Conservation (phyloP, 2,797 vertebrate genomes). For the Benthosema pterotum region DNA sequence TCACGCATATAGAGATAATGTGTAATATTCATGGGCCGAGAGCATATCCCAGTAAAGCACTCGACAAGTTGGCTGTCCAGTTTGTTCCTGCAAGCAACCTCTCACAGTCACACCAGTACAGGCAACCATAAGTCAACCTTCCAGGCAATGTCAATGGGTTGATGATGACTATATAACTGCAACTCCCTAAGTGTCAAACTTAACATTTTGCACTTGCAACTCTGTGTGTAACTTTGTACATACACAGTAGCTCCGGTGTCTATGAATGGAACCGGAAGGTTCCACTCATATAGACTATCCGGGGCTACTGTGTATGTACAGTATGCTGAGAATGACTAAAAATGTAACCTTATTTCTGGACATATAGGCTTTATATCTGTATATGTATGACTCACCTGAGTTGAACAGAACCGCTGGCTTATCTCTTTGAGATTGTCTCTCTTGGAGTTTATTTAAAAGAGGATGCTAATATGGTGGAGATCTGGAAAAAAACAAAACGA, state of each 20-base stretch:
- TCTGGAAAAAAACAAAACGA: conserved; percentile 37
- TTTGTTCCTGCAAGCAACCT: conserved; percentile 29
- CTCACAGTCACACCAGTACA: conserved; percentile 30
- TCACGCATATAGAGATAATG: conserved; percentile 75
- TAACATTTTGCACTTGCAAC: too few relatives aligned
- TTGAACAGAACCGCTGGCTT: conserved; percentile 15
- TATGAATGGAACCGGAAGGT: too few relatives aligned
- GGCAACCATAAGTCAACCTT: neutral
- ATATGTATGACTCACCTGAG: conserved; percentile 52
- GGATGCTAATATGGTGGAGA: conserved; percentile 1
- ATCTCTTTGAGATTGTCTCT: conserved; percentile 16
- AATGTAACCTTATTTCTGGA: neutral
- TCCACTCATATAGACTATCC: too few relatives aligned
- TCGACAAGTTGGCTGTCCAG: conserved; percentile 37
- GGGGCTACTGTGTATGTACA: too few relatives aligned
- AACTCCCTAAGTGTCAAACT: too few relatives aligned
- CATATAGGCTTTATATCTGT: neutral
- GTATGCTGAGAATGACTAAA: conserved; percentile 10
- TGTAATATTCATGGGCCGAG: conserved; percentile 88
- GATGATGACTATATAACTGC: conserved; percentile 13
- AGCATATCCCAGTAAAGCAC: conserved; percentile 58
- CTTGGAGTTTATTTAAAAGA: conserved; percentile 29
- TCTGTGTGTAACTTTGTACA: too few relatives aligned
- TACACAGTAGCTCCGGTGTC: too few relatives aligned
- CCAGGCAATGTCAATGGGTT: neutral